phyloP scores from a whole-genome alignment of 2,113 vertebrate genomes.

The Sakesphorus luctuosus region DNA sequence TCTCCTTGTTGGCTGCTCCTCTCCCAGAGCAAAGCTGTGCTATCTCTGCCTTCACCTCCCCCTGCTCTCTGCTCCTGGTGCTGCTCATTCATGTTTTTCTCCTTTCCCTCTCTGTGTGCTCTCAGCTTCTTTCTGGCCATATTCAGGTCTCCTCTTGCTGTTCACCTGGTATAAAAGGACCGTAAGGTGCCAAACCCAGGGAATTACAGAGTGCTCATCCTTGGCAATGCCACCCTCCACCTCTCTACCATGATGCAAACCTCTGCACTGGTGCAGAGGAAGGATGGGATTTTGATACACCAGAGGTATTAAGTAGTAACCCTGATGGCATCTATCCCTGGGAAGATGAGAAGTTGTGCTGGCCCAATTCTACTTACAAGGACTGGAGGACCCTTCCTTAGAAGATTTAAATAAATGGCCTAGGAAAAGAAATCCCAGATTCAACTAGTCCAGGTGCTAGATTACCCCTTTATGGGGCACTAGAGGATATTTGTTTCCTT shows the following conservation, averaged over 20 bases:
- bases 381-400: neutral
- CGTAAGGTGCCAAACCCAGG: neutral
- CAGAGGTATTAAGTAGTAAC: neutral
- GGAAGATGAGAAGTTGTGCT: neutral
- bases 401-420: neutral
- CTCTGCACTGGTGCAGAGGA: neutral
- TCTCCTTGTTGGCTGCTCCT: neutral
- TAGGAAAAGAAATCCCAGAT: neutral
- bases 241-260: neutral
- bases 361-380: neutral
- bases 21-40: accelerated
- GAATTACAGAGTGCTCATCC: neutral
- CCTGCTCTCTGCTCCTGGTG: neutral
- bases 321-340: neutral
- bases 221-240: neutral
- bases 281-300: neutral
- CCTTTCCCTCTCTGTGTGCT: neutral
- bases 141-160: neutral
- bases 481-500: neutral
- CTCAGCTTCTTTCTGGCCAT: neutral
- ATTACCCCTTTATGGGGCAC: neutral
- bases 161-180: neutral
- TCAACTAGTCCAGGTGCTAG: neutral
- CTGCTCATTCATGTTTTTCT: neutral
- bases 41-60: neutral